Conservation (phyloP, 2,888 invertebrate species). For the Crepidodera aurea region DNA sequence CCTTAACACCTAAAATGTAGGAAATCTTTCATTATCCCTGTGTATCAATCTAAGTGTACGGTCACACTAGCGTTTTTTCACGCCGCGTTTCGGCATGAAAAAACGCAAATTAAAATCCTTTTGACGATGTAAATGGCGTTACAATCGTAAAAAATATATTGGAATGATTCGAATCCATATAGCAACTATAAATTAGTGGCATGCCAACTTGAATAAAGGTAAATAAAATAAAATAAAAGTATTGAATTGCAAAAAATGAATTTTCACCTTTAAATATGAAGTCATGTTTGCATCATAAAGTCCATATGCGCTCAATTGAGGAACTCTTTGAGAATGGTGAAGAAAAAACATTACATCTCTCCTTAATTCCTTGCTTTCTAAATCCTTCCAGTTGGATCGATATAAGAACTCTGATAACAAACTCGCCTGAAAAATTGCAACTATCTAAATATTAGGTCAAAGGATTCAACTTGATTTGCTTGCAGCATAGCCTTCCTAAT, state of each 20-base stretch:
- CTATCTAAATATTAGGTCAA: too few relatives aligned
- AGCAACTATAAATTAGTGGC: too few relatives aligned
- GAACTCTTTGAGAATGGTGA: slow-evolving; percentile 1
- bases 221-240: neutral
- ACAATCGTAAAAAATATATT: too few relatives aligned
- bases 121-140: neutral
- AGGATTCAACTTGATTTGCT: too few relatives aligned
- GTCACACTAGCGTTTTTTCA: too few relatives aligned
- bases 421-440: slow-evolving; percentile 14
- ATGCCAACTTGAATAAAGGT: neutral
- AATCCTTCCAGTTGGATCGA: slow-evolving; percentile 3
- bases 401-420: slow-evolving; percentile 1
- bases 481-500: too few relatives aligned
- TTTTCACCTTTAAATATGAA: slow-evolving; percentile 2
- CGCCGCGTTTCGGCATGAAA: too few relatives aligned
- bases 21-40: too few relatives aligned
- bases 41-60: too few relatives aligned
- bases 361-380: neutral
- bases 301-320: neutral
- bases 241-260: neutral
- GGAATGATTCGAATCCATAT: too few relatives aligned
- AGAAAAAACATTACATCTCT: slow-evolving; percentile 14
- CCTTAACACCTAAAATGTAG: neutral
- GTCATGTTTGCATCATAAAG: neutral
- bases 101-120: neutral